Conservation (phyloP, 1,140 invertebrate species). For the Contarinia nasturtii region DNA sequence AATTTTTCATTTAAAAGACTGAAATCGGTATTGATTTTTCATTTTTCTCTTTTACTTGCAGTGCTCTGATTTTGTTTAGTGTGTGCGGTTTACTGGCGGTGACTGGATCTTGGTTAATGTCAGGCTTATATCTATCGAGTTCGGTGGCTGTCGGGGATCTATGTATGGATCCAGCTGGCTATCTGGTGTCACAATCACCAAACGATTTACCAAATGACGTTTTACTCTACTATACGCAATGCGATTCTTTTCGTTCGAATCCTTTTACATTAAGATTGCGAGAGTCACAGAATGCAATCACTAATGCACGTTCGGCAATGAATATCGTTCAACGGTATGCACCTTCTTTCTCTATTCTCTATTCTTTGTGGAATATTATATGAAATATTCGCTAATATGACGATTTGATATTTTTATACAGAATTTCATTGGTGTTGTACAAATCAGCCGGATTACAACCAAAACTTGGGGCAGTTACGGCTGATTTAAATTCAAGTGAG, state of each 20-base stretch:
- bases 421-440: constrained; percentile 21
- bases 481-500: constrained; percentile 48
- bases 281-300: constrained; percentile 51
- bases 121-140: constrained; percentile 59
- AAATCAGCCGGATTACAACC: constrained; percentile 35
- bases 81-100: constrained; percentile 75
- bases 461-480: constrained; percentile 46
- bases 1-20: constrained; percentile 31
- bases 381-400: no score
- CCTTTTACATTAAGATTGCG: constrained; percentile 56
- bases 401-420: constrained; percentile 21
- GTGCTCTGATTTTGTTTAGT: constrained; percentile 26
- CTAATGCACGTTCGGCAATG: constrained; percentile 44
- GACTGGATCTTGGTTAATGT: constrained; percentile 76
- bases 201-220: constrained; percentile 45
- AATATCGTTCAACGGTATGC: constrained; percentile 27
- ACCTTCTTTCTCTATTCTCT: neutral
- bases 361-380: neutral
- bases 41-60: no score
- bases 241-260: constrained; percentile 54
- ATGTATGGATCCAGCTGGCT: constrained; percentile 58
- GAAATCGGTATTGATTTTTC: neutral
- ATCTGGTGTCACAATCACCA: constrained; percentile 55
- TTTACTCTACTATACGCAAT: constrained; percentile 63
- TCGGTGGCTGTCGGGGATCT: constrained; percentile 61